Evolutionary conservation across 2,888 invertebrate species (phyloP).

Genomic region (Gonocerus acuteangulatus): DNA sequence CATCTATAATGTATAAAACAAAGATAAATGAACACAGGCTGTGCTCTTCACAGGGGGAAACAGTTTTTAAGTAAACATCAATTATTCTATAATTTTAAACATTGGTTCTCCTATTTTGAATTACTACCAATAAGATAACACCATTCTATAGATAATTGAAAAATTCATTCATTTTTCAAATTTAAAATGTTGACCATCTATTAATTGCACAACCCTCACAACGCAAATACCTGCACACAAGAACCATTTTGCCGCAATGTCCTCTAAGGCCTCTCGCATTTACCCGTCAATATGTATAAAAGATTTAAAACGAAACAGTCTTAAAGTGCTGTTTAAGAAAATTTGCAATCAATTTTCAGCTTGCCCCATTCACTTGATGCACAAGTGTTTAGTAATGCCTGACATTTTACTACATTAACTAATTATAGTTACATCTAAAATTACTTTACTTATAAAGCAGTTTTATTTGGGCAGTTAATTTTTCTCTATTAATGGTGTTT

Average conservation of each 20-base stretch:
- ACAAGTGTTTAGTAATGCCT: too few species aligned
- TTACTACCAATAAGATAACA: slow-evolving; percentile 17
- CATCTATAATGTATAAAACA: slow-evolving; percentile 1
- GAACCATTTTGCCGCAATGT: slow-evolving; percentile 4
- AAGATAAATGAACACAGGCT: slow-evolving; percentile 7
- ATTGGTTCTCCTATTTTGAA: not conserved
- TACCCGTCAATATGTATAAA: slow-evolving; percentile 6
- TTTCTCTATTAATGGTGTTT: not conserved
- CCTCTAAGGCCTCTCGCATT: slow-evolving; percentile 4
- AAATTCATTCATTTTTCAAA: not conserved
- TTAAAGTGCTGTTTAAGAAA: too few species aligned
- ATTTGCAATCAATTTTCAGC: too few species aligned
- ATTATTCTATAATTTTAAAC: slow-evolving; percentile 14
- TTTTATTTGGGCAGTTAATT: not conserved
- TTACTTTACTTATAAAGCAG: not conserved
- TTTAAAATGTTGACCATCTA: slow-evolving; percentile 5
- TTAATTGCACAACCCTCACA: slow-evolving; percentile 21
- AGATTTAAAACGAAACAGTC: not conserved
- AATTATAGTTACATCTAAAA: too few species aligned
- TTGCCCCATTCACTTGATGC: too few species aligned
- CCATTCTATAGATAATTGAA: slow-evolving; percentile 8
- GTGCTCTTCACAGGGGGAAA: slow-evolving; percentile 3
- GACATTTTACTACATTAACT: too few species aligned
- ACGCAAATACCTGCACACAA: slow-evolving; percentile 10
- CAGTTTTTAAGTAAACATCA: slow-evolving; percentile 13